phyloP scores from a whole-genome alignment of 2,888 invertebrate genomes.

The Phalangium opilio region DNA sequence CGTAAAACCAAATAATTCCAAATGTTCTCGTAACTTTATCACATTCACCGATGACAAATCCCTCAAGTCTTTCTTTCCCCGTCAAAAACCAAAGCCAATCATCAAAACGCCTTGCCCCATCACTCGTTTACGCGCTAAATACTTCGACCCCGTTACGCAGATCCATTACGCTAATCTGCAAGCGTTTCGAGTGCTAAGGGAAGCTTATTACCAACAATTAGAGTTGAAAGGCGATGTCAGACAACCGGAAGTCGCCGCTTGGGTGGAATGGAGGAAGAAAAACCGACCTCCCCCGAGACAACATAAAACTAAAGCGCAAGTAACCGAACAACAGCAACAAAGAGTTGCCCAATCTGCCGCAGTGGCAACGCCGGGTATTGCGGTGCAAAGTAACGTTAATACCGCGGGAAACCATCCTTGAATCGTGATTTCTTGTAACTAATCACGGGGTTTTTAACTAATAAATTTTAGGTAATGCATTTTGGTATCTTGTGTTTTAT shows the following conservation, averaged over 20 bases:
- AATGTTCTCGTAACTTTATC: conserved; percentile 68
- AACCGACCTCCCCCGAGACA: conserved; percentile 7
- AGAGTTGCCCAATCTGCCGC: too few relatives aligned
- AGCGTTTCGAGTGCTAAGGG: conserved; percentile 74
- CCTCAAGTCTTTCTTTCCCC: conserved; percentile 52
- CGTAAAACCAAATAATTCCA: too few relatives aligned
- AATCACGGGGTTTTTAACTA: too few relatives aligned
- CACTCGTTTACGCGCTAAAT: conserved; percentile 59
- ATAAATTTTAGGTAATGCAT: too few relatives aligned
- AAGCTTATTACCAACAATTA: conserved; percentile 75
- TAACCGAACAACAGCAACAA: too few relatives aligned
- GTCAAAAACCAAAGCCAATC: conserved; percentile 39
- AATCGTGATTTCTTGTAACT: too few relatives aligned
- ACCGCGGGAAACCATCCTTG: too few relatives aligned
- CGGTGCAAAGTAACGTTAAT: too few relatives aligned
- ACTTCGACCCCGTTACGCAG: conserved; percentile 85
- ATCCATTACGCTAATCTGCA: conserved; percentile 76
- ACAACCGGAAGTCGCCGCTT: conserved; percentile 22
- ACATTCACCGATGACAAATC: conserved; percentile 70
- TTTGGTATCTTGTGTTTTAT: too few relatives aligned
- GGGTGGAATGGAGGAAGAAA: conserved; percentile 24
- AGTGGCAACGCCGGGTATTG: too few relatives aligned
- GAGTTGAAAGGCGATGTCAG: conserved; percentile 51
- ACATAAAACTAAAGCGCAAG: background rate
- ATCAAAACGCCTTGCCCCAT: conserved; percentile 50